Percentiles rank a stretch among this genome's conserved stretches.
These are phyloP conservation scores for Lomographa bimaculata DNA, from an alignment of 2,888 invertebrate species.

Conservation along the genomic window DNA sequence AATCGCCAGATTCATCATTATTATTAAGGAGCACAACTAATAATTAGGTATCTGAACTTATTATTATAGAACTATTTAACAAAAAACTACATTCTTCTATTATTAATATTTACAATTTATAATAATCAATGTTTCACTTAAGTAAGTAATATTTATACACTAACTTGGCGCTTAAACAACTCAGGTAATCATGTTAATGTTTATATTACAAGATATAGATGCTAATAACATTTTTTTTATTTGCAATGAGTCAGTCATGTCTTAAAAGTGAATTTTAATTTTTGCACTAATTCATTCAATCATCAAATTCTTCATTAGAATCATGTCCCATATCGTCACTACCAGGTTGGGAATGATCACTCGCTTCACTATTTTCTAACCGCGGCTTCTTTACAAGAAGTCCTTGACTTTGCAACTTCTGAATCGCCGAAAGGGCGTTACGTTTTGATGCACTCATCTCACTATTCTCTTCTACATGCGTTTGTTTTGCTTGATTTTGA, in stretches of 20 bases:
- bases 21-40: background rate
- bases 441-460: conserved; percentile 56
- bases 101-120: conserved; percentile 10
- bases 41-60: no score
- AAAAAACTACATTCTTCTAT: conserved; percentile 7
- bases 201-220: conserved; percentile 9
- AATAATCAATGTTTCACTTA: conserved; percentile 1
- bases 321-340: conserved; percentile 43
- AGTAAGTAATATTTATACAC: conserved; percentile 10
- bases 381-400: conserved; percentile 72
- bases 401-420: conserved; percentile 72
- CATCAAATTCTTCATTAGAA: conserved; percentile 43
- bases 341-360: conserved; percentile 47
- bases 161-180: conserved; percentile 19
- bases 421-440: conserved; percentile 68
- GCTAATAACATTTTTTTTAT: conserved; percentile 9
- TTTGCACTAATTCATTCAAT: conserved; percentile 24
- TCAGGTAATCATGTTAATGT: background rate
- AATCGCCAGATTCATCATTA: no score
- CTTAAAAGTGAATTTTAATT: no score
- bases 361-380: conserved; percentile 52
- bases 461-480: conserved; percentile 57
- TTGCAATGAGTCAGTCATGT: conserved; percentile 28
- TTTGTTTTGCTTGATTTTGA: conserved; percentile 61
- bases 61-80: conserved; percentile 8